Conservation (phyloP, 2,113 vertebrate genomes). For the Oxygymnocypris stewartii region DNA sequence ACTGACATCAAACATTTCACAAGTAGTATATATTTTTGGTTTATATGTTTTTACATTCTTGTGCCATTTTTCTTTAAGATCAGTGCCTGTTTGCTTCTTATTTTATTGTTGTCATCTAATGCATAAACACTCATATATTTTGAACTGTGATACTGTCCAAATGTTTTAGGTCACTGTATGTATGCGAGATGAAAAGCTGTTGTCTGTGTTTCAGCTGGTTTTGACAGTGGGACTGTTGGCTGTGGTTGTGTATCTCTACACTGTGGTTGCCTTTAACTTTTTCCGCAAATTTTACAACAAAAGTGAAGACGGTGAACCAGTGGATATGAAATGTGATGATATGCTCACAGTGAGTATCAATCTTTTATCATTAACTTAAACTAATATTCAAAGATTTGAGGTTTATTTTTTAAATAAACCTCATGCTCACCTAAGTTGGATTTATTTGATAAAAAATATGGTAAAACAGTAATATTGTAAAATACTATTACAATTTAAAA, state of each 20-base stretch:
- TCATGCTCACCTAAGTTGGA: not conserved
- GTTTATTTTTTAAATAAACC: not conserved
- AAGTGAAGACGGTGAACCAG: constrained; percentile 83
- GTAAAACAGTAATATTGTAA: not conserved
- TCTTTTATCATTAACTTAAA: not conserved
- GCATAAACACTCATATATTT: not conserved
- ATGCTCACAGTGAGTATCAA: constrained; percentile 89
- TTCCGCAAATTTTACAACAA: constrained; percentile 96
- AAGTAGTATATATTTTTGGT: not conserved
- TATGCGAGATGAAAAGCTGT: constrained; percentile 32
- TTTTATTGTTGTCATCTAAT: not conserved
- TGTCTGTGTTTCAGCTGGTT: constrained; percentile 76
- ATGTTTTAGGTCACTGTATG: constrained; percentile 11
- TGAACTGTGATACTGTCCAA: constrained; percentile 1
- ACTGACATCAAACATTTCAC: not conserved
- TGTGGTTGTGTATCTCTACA: constrained; percentile 95
- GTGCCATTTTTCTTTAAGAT: not conserved
- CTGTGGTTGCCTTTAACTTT: constrained; percentile 96
- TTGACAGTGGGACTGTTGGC: constrained; percentile 92
- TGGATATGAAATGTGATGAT: constrained; percentile 95
- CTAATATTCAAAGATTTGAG: not conserved
- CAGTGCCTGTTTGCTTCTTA: not conserved
- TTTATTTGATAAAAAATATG: not conserved
- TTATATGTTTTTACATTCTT: too few species aligned
- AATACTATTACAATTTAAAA: not conserved